Percentiles rank a stretch among this genome's conserved stretches.
Evolutionary conservation across 1,140 invertebrate species (phyloP).

Genomic region (Lasioglossum baleicum): DNA sequence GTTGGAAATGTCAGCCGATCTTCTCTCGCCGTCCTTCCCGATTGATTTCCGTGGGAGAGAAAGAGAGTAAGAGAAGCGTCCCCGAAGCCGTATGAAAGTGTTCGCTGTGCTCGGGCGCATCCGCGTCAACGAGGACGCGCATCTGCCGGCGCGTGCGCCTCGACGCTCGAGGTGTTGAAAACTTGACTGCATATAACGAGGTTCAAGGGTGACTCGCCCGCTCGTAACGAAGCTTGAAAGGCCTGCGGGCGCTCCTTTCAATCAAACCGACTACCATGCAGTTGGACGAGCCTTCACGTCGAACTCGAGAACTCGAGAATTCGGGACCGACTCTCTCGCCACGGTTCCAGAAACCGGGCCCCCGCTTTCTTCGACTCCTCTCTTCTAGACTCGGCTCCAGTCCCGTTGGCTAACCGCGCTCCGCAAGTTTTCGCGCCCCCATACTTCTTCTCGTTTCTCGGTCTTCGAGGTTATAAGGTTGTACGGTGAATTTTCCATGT

Average conservation of each 20-base stretch:
- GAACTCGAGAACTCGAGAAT: too few species aligned
- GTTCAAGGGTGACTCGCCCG: conserved; percentile 58
- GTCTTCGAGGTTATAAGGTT: not conserved
- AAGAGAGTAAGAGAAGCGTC: not conserved
- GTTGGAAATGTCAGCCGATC: too few species aligned
- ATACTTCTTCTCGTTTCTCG: too few species aligned
- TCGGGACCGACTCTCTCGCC: too few species aligned
- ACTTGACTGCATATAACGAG: conserved; percentile 51
- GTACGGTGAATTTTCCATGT: not conserved
- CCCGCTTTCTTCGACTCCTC: too few species aligned
- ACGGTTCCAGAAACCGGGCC: too few species aligned
- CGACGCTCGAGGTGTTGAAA: conserved; percentile 60
- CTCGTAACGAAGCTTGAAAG: conserved; percentile 55
- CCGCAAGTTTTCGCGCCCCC: too few species aligned
- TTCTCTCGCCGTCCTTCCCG: too few species aligned
- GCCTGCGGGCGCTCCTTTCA: conserved; percentile 51
- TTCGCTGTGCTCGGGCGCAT: not conserved
- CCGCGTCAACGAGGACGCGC: conserved; percentile 36
- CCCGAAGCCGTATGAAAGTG: not conserved
- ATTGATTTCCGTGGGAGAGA: not conserved
- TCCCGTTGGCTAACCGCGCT: too few species aligned
- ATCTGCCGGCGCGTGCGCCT: conserved; percentile 51
- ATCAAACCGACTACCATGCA: conserved; percentile 34
- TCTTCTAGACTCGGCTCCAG: too few species aligned
- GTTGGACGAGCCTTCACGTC: conserved; percentile 11